Base-by-base conservation (phyloP, 2,113 vertebrate species). In the Pitta sordida region DNA sequence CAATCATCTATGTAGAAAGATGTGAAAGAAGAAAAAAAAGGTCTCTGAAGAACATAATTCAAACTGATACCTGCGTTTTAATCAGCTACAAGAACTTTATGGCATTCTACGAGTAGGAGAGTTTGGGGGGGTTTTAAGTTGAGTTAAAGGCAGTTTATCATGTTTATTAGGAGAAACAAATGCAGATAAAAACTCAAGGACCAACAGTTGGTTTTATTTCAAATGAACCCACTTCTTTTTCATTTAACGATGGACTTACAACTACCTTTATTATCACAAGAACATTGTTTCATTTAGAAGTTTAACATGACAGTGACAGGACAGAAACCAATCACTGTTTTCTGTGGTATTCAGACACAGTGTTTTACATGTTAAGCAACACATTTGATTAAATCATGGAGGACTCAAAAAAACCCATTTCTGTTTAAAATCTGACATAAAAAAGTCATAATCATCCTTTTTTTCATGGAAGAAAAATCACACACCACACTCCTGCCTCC, bases 1-100 rank as follows among this genome's bases (percentile, higher is more conserved):
- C 99, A 86, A 99, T 99, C 99, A 99, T 99, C 99, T 99, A 95
- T 30, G 46, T 41, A 78, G 24, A 89, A 62, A 95, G n/a, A 83
- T 6, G 34, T 19, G 49, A 78, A 89, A 94, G 62, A 96, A 82
- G 9, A 29, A 75, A 77, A 71, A 69, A 32, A 62, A 68, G 9
- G 17, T 75, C 77, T 88, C 75, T 86, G 46, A 24, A 90, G 59
- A 92, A 92, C 26, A 23, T 13, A 83, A 76, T 58, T 71, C 22
- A 80, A 79, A 8, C 3, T 23, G 20, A 1, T 70, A 77, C 19
- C 67, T 44, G 17, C 12, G 67, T 83, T 80, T 83, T n/a, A 30
- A 67, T 88, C 43, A 80, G n/a, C 65, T 10, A 32, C 20, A 88
- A 84, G 53, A 78, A 67, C 30, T 80, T 85, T 3, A 36, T 37